Percentiles rank a stretch among this genome's conserved stretches.
These are phyloP conservation scores for Dyspetes luteomarginatus DNA, from an alignment of 2,888 invertebrate genomes.

Conservation along the genomic window DNA sequence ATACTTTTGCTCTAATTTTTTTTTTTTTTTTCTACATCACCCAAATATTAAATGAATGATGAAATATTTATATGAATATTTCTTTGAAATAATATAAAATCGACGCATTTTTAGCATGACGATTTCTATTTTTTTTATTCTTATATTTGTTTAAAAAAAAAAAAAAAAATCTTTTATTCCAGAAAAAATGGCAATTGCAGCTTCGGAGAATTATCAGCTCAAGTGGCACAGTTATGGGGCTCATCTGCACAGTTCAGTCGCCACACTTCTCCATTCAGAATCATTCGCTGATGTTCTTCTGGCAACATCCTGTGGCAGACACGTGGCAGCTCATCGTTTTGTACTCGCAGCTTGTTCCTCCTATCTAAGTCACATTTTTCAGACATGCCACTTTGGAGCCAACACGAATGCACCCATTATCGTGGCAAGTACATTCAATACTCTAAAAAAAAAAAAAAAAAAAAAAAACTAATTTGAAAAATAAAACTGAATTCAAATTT, in stretches of 20 bases:
- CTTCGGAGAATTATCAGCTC: slow-evolving; percentile 92
- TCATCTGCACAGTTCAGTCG: slow-evolving; percentile 92
- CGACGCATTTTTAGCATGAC: too few relatives aligned
- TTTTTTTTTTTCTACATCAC: too few relatives aligned
- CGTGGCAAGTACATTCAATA: slow-evolving; percentile 74
- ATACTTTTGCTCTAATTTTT: too few relatives aligned
- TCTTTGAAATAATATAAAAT: too few relatives aligned
- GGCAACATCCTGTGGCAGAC: slow-evolving; percentile 91
- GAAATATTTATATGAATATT: too few relatives aligned
- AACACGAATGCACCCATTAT: slow-evolving; percentile 82
- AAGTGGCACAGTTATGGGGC: slow-evolving; percentile 95
- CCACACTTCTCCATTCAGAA: slow-evolving; percentile 90
- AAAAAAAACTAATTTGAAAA: too few relatives aligned
- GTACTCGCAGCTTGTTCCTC: slow-evolving; percentile 93
- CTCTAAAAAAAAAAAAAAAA: not conserved
- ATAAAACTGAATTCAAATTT: slow-evolving; percentile 14
- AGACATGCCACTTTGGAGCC: slow-evolving; percentile 82
- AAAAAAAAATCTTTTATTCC: slow-evolving; percentile 37
- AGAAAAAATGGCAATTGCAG: slow-evolving; percentile 84
- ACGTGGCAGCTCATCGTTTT: slow-evolving; percentile 93
- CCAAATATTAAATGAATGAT: too few relatives aligned
- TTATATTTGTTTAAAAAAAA: not conserved
- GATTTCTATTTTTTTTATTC: slow-evolving; percentile 3
- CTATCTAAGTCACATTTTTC: slow-evolving; percentile 86
- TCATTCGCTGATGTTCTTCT: slow-evolving; percentile 93